Base-by-base conservation (phyloP, 1,140 invertebrate genomes). In the Manduca sexta region DNA sequence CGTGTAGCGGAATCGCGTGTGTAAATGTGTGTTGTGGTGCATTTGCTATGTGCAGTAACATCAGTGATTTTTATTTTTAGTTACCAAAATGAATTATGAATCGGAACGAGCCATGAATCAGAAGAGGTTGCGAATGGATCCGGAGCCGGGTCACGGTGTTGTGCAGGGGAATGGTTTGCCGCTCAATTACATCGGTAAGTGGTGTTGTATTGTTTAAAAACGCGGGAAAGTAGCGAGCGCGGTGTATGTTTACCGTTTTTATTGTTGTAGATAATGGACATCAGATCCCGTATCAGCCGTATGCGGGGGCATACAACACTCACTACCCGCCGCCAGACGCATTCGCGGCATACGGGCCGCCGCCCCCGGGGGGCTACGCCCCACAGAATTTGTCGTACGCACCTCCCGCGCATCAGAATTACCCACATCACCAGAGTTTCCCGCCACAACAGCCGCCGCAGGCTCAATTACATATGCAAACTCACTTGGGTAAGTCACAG, bases 41-140 rank as follows among this genome's bases (percentile, higher is more conserved):
- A 38, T 47, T 58, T 42, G 46, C 45, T 49, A 37, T 48, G 51
- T 46, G 60, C 62, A 60, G 30, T 55, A 65, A 55, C 69, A 44
- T 64, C 63, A 62, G 56, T 49, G 52, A 50, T 64, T 64, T 77
- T 60, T 82, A 57, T 69, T 84, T 84, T 73, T 75, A 83, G 83
- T 76, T 72, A 72, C 67, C 69, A 81, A 80, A 70, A 86, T 86
- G 84, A 87, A 87, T 77, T 86, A 87, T 85, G 83, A 87, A 60
- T 83, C 84, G 47, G 84, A 87, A 67, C 76, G 84, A 69, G 80
- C 82, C 18, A 86, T 87, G 81, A 84, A 80, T 66, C 86, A 87
- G 65, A 87, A 87, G 67, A 73, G 86, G 56, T 69, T 86, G 57
- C 74, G 86, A 56, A 87, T 87, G 86, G 86, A 87, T 59, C 77